phyloP scores from a whole-genome alignment of 2,888 invertebrate genomes.

The Stictocephala bisonia region DNA sequence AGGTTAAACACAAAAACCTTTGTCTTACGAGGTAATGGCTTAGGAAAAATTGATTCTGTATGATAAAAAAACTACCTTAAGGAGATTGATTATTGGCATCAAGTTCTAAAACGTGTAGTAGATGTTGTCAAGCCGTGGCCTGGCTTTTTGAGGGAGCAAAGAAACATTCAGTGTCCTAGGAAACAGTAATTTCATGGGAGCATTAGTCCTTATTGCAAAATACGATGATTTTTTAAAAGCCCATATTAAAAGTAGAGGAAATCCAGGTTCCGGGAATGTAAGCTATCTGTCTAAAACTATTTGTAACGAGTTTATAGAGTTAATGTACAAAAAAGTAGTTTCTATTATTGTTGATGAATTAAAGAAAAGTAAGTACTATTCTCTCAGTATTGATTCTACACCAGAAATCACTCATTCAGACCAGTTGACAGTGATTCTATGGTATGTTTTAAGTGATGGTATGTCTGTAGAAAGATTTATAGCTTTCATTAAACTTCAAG shows the following conservation, averaged over 20 bases:
- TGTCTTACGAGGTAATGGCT: constrained; percentile 9
- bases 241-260: constrained; percentile 43
- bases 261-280: constrained; percentile 21
- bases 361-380: constrained; percentile 38
- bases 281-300: constrained; percentile 39
- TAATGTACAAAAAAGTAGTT: constrained; percentile 33
- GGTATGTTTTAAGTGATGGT: constrained; percentile 37
- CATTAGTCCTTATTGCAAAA: constrained; percentile 40
- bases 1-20: constrained; percentile 27
- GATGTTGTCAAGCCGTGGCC: constrained; percentile 55
- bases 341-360: constrained; percentile 33
- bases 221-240: constrained; percentile 43
- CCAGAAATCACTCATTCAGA: constrained; percentile 42
- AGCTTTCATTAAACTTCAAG: constrained; percentile 29
- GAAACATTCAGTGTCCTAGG: constrained; percentile 39
- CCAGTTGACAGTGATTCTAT: constrained; percentile 46
- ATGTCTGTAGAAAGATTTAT: constrained; percentile 46
- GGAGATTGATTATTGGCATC: constrained; percentile 53
- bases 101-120: constrained; percentile 52
- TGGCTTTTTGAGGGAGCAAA: constrained; percentile 46
- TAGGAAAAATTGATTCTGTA: constrained; percentile 18
- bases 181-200: constrained; percentile 28
- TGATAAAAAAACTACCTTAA: background rate
- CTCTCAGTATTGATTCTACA: constrained; percentile 46
- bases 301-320: constrained; percentile 46